These are phyloP conservation scores for Aproaerema taeniolella DNA, from an alignment of 2,888 invertebrate species.

Conservation along the genomic window DNA sequence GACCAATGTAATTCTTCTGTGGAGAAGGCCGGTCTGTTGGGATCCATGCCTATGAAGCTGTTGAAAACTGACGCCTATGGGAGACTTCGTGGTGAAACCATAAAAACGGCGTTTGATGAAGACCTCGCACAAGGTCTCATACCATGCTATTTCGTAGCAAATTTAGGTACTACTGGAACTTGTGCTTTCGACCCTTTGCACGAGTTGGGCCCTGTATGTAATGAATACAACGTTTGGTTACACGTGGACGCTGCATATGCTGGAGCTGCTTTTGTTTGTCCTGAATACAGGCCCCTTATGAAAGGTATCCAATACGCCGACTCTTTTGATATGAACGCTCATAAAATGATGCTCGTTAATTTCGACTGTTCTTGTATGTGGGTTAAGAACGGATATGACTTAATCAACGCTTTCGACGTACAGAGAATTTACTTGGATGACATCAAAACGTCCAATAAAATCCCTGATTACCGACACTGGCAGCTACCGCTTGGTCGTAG, in stretches of 20 bases:
- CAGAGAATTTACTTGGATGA: constrained; percentile 89
- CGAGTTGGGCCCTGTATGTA: constrained; percentile 90
- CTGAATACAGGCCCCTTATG: constrained; percentile 90
- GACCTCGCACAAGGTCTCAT: constrained; percentile 88
- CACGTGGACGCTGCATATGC: constrained; percentile 99
- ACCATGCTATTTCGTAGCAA: constrained; percentile 91
- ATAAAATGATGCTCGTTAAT: constrained; percentile 96
- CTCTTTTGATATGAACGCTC: constrained; percentile 95
- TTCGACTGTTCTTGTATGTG: constrained; percentile 97
- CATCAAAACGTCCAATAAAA: constrained; percentile 77
- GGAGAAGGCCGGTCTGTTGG: constrained; percentile 89
- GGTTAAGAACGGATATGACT: constrained; percentile 87
- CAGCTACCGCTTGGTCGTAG: constrained; percentile 91
- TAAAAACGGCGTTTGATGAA: constrained; percentile 83
- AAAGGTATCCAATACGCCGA: constrained; percentile 88
- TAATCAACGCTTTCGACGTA: constrained; percentile 92
- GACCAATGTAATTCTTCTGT: constrained; percentile 94
- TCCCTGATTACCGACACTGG: constrained; percentile 86
- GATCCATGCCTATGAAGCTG: constrained; percentile 86
- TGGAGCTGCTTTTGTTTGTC: constrained; percentile 92
- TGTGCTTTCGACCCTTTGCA: constrained; percentile 91
- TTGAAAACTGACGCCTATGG: constrained; percentile 83
- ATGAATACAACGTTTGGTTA: constrained; percentile 87
- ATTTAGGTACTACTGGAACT: constrained; percentile 92
- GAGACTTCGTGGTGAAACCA: constrained; percentile 80